These are phyloP conservation scores for Yponomeuta malinellus DNA, from an alignment of 2,888 invertebrate species.

Conservation along the genomic window DNA sequence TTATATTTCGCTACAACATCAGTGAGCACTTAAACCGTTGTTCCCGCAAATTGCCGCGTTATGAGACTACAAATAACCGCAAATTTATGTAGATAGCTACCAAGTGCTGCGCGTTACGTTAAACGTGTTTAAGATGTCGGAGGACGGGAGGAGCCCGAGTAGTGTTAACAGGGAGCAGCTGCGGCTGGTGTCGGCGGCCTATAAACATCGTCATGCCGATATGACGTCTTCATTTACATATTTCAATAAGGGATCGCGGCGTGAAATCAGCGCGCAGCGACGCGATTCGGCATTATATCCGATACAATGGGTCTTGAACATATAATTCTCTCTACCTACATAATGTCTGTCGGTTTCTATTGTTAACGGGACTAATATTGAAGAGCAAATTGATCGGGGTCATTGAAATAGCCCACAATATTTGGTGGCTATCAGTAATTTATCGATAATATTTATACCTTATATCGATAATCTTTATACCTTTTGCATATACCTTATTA, in stretches of 20 bases:
- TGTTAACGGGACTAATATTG: neutral
- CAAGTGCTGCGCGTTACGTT: conserved; percentile 56
- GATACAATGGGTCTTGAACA: neutral
- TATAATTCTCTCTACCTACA: neutral
- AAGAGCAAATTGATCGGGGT: neutral
- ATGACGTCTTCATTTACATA: conserved; percentile 69
- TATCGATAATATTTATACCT: too few relatives aligned
- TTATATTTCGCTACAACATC: conserved; percentile 48
- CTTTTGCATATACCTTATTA: too few relatives aligned
- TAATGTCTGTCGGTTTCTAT: neutral
- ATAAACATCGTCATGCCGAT: conserved; percentile 55
- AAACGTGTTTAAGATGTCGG: conserved; percentile 60
- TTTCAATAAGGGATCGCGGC: conserved; percentile 27
- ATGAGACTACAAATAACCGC: conserved; percentile 63
- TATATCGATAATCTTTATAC: too few relatives aligned
- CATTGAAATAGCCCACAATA: neutral
- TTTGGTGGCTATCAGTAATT: neutral
- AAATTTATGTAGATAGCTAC: conserved; percentile 69
- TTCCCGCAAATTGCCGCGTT: conserved; percentile 59
- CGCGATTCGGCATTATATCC: neutral
- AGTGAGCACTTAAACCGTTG: conserved; percentile 45
- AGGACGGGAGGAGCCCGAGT: conserved; percentile 52
- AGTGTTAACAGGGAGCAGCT: conserved; percentile 47
- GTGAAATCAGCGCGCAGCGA: conserved; percentile 7
- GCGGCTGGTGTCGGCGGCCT: conserved; percentile 34